Evolutionary conservation across 2,113 vertebrate genomes (phyloP).

Genomic region (Pelmatolapia mariae): DNA sequence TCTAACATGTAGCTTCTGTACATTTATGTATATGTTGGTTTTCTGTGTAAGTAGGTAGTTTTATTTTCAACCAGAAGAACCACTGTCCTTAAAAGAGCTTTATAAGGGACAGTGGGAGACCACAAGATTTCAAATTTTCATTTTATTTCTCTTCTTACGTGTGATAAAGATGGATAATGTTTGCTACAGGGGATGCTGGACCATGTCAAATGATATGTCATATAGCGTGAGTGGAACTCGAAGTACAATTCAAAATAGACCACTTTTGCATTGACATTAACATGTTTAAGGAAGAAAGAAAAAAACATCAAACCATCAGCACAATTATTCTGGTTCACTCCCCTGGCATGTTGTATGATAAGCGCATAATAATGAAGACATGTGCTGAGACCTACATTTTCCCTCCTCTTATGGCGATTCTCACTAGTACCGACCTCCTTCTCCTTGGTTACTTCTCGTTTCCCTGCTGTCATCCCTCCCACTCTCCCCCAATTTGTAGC

Average conservation of each 20-base stretch:
- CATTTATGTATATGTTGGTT: neutral
- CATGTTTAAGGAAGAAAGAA: neutral
- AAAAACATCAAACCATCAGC: neutral
- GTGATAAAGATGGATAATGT: neutral
- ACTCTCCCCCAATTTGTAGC: neutral
- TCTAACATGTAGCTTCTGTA: neutral
- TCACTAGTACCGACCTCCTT: neutral
- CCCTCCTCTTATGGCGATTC: neutral
- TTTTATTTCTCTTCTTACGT: neutral
- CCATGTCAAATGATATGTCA: neutral
- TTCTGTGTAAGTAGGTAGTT: neutral
- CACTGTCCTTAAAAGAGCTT: neutral
- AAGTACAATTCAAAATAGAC: neutral
- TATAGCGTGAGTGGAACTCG: neutral
- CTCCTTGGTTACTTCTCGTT: neutral
- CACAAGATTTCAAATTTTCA: neutral
- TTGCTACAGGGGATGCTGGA: neutral
- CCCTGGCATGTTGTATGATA: slow-evolving; percentile 8
- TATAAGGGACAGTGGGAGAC: neutral
- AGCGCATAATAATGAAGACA: slow-evolving; percentile 30
- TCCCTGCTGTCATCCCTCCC: neutral
- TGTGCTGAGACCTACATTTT: slow-evolving; percentile 21
- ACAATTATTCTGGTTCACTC: neutral
- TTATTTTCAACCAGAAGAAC: neutral
- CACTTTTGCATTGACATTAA: neutral